phyloP scores from a whole-genome alignment of 2,113 vertebrate species.

The Brachyhypopomus gauderio region DNA sequence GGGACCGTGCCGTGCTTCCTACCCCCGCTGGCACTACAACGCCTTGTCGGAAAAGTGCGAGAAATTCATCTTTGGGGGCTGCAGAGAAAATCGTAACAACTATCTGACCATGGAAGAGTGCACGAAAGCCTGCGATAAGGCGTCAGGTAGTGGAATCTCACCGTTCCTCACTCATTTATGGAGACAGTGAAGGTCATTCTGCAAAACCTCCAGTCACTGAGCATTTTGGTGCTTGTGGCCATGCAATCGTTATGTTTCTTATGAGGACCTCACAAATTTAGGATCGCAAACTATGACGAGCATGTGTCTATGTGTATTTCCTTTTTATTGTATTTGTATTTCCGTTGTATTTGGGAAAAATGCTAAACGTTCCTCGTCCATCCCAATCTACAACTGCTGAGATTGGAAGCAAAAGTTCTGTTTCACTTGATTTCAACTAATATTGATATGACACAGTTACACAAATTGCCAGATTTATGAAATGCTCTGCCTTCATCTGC shows the following conservation, averaged over 20 bases:
- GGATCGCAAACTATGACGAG: too few species aligned
- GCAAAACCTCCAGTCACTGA: too few species aligned
- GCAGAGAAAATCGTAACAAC: slow-evolving; percentile 90
- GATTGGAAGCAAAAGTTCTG: neutral
- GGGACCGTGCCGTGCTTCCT: slow-evolving; percentile 88
- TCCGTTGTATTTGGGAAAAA: too few species aligned
- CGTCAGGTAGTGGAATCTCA: slow-evolving; percentile 50
- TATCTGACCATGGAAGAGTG: slow-evolving; percentile 85
- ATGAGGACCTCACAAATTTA: too few species aligned
- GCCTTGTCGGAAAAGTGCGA: slow-evolving; percentile 77
- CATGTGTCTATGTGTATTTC: too few species aligned
- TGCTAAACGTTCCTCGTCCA: too few species aligned
- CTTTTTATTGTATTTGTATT: too few species aligned
- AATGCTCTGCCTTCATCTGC: neutral
- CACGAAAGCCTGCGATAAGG: slow-evolving; percentile 75
- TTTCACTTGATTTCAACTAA: neutral
- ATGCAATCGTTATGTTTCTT: too few species aligned
- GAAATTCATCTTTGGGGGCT: slow-evolving; percentile 86
- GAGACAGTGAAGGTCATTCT: too few species aligned
- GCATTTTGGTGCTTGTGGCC: too few species aligned
- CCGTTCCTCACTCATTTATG: too few species aligned
- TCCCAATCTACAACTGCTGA: too few species aligned
- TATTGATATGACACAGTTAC: neutral
- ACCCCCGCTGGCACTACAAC: slow-evolving; percentile 91
- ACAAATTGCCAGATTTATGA: neutral